These are phyloP conservation scores for Falco berigora DNA, from an alignment of 2,797 vertebrate species.

Conservation along the genomic window DNA sequence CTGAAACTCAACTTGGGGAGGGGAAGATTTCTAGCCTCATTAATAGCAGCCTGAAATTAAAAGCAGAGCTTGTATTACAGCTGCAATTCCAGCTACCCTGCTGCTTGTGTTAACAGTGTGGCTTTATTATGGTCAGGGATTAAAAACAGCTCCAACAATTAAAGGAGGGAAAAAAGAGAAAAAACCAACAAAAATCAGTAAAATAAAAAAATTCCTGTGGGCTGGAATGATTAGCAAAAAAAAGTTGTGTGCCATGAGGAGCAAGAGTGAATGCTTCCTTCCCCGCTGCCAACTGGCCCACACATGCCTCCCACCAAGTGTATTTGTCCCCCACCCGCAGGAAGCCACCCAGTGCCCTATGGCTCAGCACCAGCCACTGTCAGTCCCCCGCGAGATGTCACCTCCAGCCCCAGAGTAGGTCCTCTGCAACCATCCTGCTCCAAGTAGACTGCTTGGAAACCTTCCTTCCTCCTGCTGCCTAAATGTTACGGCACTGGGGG, in stretches of 20 bases:
- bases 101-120: constrained; percentile 60
- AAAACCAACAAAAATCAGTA: neutral
- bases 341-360: neutral
- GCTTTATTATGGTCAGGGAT: constrained; percentile 59
- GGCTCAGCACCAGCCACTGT: neutral
- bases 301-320: neutral
- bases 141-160: constrained; percentile 53
- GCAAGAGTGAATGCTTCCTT: neutral
- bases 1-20: neutral
- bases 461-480: constrained; percentile 10
- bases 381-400: neutral
- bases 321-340: neutral
- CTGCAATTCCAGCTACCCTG: constrained; percentile 25
- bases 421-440: constrained; percentile 5
- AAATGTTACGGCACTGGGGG: neutral
- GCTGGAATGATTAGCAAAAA: constrained; percentile 25
- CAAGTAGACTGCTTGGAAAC: constrained; percentile 40
- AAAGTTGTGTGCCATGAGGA: neutral
- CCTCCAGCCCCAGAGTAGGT: neutral
- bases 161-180: neutral
- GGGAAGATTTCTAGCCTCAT: constrained; percentile 21
- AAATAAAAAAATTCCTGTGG: constrained; percentile 33
- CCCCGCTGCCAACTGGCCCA: neutral
- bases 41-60: constrained; percentile 56
- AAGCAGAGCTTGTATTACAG: constrained; percentile 57